Evolutionary conservation across 2,113 vertebrate genomes (phyloP), one percentile per base, ranked within the genome.

Genomic region (Sebastes schlegelii): DNA sequence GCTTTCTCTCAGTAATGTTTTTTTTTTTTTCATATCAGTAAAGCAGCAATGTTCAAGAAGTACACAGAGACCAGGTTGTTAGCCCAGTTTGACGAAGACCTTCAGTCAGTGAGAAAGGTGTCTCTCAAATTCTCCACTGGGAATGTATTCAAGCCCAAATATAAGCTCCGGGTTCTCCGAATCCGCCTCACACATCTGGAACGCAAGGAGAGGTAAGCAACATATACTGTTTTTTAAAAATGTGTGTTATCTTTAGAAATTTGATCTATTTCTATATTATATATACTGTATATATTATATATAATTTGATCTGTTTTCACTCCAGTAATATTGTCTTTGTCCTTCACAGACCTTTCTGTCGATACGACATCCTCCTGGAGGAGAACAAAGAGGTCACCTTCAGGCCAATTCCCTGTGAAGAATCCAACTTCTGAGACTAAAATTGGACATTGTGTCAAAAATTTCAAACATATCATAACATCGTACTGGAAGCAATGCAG

Each of bases 341-440:
- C 10, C 61, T 26, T 69, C 57, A 2, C 63, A 99, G 98, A 86
- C 89, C 95, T 5, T 74, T 98, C 55, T 99, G 98, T 90, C 94
- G 98, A 0, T 99, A 98, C 0, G 98, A 99, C 78, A n/a, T 99
- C 2, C 45, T 97, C 17, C 94, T 98, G 17, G n/a, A 6, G 49
- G 96, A 97, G 82, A 95, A 96, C 73, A 86, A 51, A 8, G 92
- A 95, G 43, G 83, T 86, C 1, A 89, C 85, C 51, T 97, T 99
- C 90, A 94, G 62, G 75, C 97, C 97, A 21, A 76, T 98, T 60
- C 92, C 93, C 0, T 99, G 98, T 82, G 77, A 92, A 76, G 81
- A 93, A 1, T 85, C 86, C 14, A 92, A 93, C 89, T 95, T 95
- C 88, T 96, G 88, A 95, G 54, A 34, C 55, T 34, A 23, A 34